A percentile compares a stretch with the other conserved stretches of the same genome.
These are phyloP conservation scores for Pelecanus crispus DNA, from an alignment of 2,113 vertebrate genomes.

Conservation along the genomic window DNA sequence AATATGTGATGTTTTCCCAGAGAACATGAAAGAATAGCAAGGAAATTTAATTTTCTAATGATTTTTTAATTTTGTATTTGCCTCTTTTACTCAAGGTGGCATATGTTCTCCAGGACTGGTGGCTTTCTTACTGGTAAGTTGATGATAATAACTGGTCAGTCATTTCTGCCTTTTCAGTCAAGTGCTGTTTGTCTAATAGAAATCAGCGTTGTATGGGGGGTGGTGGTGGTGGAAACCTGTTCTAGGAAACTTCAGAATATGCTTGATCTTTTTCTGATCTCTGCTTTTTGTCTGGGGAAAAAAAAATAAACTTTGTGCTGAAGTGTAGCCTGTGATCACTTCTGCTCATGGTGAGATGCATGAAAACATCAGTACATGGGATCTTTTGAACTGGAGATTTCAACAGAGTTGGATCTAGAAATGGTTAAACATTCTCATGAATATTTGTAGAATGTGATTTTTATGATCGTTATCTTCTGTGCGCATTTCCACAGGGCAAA, in stretches of 20 bases:
- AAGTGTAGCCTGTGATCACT: not conserved
- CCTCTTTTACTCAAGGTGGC: slow-evolving; percentile 67
- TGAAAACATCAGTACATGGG: not conserved
- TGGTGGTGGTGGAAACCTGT: not conserved
- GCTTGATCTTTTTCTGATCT: not conserved
- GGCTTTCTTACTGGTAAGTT: slow-evolving; percentile 93
- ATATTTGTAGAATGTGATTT: not conserved
- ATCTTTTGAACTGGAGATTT: not conserved
- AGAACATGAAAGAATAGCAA: slow-evolving; percentile 28
- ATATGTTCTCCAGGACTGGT: slow-evolving; percentile 93
- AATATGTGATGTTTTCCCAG: slow-evolving; percentile 52
- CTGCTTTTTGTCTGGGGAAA: not conserved
- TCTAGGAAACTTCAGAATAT: not conserved
- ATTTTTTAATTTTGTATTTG: not conserved
- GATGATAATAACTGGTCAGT: slow-evolving; percentile 72
- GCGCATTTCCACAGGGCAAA: slow-evolving; percentile 70
- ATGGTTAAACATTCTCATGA: not conserved
- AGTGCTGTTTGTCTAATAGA: not conserved
- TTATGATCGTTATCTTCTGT: not conserved
- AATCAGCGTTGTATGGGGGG: not conserved
- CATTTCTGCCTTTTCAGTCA: not conserved
- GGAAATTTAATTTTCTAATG: slow-evolving; percentile 16
- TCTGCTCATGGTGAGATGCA: not conserved
- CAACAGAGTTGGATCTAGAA: not conserved
- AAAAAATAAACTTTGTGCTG: not conserved